Percentiles rank a stretch among this genome's conserved stretches.
Evolutionary conservation across 2,797 vertebrate genomes (phyloP).

Genomic region (Onychomys leucogaster): DNA sequence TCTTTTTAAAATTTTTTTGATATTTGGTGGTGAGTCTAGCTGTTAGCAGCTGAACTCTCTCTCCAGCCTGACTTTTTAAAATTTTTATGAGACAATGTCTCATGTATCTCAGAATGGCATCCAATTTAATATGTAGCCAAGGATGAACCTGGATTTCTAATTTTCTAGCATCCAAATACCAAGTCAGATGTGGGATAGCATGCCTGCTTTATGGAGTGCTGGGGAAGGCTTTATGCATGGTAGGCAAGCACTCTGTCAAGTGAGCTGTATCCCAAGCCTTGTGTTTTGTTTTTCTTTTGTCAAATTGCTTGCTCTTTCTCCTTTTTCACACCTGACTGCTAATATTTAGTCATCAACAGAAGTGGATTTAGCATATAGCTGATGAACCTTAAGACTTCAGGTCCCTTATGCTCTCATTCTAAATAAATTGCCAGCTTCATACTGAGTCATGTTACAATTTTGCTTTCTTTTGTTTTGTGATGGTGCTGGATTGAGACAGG

Average conservation of each 20-base stretch:
- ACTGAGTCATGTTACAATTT: constrained; percentile 39
- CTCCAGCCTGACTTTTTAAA: background rate
- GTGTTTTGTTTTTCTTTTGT: constrained; percentile 34
- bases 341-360: constrained; percentile 50
- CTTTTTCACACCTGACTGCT: constrained; percentile 32
- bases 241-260: background rate
- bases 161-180: background rate
- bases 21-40: background rate
- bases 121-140: background rate
- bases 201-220: background rate
- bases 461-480: background rate
- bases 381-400: background rate
- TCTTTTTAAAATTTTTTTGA: background rate
- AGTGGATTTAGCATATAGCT: constrained; percentile 8
- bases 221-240: background rate
- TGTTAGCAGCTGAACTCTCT: background rate
- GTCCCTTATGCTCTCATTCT: constrained; percentile 49
- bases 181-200: background rate
- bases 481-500: background rate
- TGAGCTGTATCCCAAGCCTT: background rate
- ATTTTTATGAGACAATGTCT: background rate
- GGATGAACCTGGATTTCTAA: background rate
- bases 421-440: constrained; percentile 35
- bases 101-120: background rate
- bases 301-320: constrained; percentile 34